Base-by-base conservation (phyloP, 2,888 invertebrate species). In the Leptinotarsa rubiginosa region DNA sequence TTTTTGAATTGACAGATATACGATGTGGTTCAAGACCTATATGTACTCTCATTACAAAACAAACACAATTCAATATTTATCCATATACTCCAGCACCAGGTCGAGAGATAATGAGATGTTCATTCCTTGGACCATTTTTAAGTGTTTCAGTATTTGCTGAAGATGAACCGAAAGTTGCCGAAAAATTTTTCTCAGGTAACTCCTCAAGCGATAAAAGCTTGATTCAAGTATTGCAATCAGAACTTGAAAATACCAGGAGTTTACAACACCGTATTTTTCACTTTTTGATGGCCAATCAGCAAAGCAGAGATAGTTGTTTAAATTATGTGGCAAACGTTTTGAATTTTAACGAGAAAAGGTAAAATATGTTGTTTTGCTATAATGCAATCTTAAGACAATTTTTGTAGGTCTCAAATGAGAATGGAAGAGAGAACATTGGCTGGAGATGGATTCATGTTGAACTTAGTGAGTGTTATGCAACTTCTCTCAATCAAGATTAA, bases 391-490 rank as follows among this genome's bases (percentile, higher is more conserved):
- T 22, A 7, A 41, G n/a, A 10, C 31, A 59, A 31, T 74, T 25
- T 59, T 73, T 75, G 54, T 31, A 77, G 79, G 52, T 92, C 96
- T 2, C 98, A 98, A 87, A 90, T 98, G 81, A 97, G 96, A 86
- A 94, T 94, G 49, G 97, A 97, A 86, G 96, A 97, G 84, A 91
- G 94, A 74, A 91, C 94, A 1, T 90, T 97, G 0, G 96, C 97
- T 15, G 95, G 96, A 5, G 98, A 99, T 87, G 98, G 98, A 0
- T 97, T 97, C 87, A 96, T 98, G 94, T 89, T 98, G 82, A 99
- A 99, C 89, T 88, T 98, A 20, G 91, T 98, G 83, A 94, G 95
- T 69, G 95, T 98, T 22, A 89, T 99, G 80, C 98, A 98, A 86
- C 92, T 95, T 87, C 89, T 99, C 25, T 94, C 97, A 0, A 91